Evolutionary conservation across 2,797 vertebrate genomes (phyloP), one percentile per base, ranked within the genome.

Genomic region (Lutjanus argentimaculatus): DNA sequence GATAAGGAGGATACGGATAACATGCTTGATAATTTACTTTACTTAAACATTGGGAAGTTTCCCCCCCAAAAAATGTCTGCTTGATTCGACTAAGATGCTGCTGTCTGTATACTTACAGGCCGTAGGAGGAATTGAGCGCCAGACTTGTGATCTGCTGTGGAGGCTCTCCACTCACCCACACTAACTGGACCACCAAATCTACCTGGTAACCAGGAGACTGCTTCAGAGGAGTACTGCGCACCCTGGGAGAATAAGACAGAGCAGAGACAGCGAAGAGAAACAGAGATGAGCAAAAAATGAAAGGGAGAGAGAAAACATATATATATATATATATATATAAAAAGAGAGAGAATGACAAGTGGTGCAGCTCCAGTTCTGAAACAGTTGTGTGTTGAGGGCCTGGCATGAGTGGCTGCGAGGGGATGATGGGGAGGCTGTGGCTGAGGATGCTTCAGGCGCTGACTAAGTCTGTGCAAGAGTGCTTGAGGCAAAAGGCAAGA

Each of bases 151-250:
- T 99, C 85, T 97, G 99, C 49, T 99, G 98, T 58, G 98, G 98
- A 77, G 98, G 99, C 89, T 99, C 99, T 87, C 99, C 99, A 61
- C 97, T 96, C 88, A 99, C 98, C 99, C 99, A 99, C 75, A 99
- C 97, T 80, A 99, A 94, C 94, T 99, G 99, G 90, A 99, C 97
- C 89, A 99, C 97, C 58, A 99, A 92, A 72, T 99, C 99, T 76
- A 96, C 97, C 93, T 99, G 99, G 91, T 99, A 99, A 67, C 99
- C 99, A 21, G 97, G 95, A 91, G 97, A 98, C 92, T 99, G 98
- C 90, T 99, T 99, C 85, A 99, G 95, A 86, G 98, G 96, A 90
- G 97, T 96, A 88, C 94, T 98, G 93, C 97, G 98, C 87, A 99
- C 97, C 95, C 99, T 99, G 95, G 57, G 45, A 67, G 22, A 40